These are phyloP conservation scores for Trematomus loennbergii DNA, from an alignment of 2,113 vertebrate genomes.

Conservation along the genomic window DNA sequence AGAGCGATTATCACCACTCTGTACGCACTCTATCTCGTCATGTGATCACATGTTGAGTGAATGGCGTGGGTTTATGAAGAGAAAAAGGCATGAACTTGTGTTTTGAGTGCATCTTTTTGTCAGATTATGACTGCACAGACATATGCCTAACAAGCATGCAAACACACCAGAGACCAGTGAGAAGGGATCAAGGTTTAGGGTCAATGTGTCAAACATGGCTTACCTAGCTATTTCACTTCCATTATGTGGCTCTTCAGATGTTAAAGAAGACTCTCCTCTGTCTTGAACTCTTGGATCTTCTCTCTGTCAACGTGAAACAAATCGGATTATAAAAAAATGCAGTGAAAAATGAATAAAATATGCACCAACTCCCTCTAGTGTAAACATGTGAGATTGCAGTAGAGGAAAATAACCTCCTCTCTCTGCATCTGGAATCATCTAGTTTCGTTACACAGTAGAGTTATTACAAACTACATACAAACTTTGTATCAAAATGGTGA, in stretches of 20 bases:
- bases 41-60: slow-evolving; percentile 60
- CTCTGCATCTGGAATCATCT: neutral
- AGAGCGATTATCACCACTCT: slow-evolving; percentile 64
- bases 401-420: neutral
- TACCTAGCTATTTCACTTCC: slow-evolving; percentile 47
- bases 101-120: slow-evolving; percentile 17
- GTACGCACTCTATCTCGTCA: slow-evolving; percentile 33
- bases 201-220: slow-evolving; percentile 54
- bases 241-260: slow-evolving; percentile 25
- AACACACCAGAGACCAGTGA: slow-evolving; percentile 29
- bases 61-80: slow-evolving; percentile 13
- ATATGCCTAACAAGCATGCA: slow-evolving; percentile 63
- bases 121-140: slow-evolving; percentile 30
- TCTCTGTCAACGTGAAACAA: slow-evolving; percentile 27
- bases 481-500: neutral
- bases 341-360: neutral
- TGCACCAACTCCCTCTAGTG: slow-evolving; percentile 56
- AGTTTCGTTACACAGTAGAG: neutral
- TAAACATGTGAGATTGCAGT: slow-evolving; percentile 25
- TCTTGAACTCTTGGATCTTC: neutral
- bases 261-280: slow-evolving; percentile 28
- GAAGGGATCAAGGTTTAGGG: slow-evolving; percentile 39
- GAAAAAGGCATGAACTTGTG: slow-evolving; percentile 8
- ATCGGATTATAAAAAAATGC: neutral
- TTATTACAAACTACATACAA: neutral